Evolutionary conservation across 2,797 vertebrate genomes (phyloP), one percentile per base, ranked within the genome.

Genomic region (Phrynocephalus guinanensis): DNA sequence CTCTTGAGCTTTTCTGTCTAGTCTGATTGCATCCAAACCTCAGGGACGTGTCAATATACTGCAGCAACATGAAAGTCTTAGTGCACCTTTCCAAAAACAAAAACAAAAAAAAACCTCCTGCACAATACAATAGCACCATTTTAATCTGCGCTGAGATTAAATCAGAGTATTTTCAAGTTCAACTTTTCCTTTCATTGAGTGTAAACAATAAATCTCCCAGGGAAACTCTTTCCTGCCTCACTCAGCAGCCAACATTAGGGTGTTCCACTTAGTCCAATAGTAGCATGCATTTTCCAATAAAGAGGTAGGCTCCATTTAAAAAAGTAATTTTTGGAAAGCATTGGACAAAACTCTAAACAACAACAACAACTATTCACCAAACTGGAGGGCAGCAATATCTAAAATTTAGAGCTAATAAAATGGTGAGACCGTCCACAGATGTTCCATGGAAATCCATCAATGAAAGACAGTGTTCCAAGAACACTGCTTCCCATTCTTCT

Each of bases 121-220:
- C 89, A 86, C 91, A 95, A 93, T 86, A 96, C 95, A 96, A 96
- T 96, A 94, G 93, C 90, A 90, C 92, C 93, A 92, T 97, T 97
- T 95, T 95, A 95, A 96, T 95, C 95, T 93, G 86, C 83, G 77
- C 82, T 22, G 79, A 97, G 97, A 97, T 97, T 96, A 96, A 95
- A 97, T 97, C 97, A 96, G 95, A 96, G 93, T 80, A 90, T 93
- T 94, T 93, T 90, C 60, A 96, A 95, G 93, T 97, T 95, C 97
- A 96, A 97, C 96, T 97, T 97, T 97, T 97, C 97, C 97, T 98
- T 97, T 97, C 95, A 97, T 96, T 97, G 96, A 97, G 93, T 93
- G 94, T 94, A 97, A 97, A 97, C 96, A 97, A 97, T 93, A 96
- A 96, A 97, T 96, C 96, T 97, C 94, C 94, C 94, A 92, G 90